These are phyloP conservation scores for Characodon lateralis DNA, from an alignment of 2,797 vertebrate genomes.

Conservation along the genomic window DNA sequence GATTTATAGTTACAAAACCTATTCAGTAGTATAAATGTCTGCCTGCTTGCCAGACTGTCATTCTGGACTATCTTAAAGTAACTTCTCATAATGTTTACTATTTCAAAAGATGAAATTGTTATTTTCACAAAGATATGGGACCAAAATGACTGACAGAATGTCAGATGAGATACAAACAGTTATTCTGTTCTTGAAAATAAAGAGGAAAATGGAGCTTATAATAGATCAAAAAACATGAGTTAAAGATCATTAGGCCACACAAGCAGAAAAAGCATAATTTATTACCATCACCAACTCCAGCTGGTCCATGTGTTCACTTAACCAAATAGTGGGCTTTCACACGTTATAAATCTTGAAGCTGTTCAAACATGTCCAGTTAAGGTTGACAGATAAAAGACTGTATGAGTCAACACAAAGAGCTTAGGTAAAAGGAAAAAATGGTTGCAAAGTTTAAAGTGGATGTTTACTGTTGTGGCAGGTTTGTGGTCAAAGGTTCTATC, in stretches of 20 bases:
- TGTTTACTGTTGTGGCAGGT: conserved; percentile 35
- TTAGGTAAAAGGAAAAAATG: not conserved
- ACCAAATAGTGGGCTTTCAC: conserved; percentile 25
- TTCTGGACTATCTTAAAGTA: not conserved
- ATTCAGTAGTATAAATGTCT: not conserved
- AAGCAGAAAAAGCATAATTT: conserved; percentile 11
- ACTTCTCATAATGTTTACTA: not conserved
- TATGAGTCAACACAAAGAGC: conserved; percentile 35
- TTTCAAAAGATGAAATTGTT: not conserved
- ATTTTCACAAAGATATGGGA: not conserved
- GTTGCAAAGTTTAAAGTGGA: not conserved
- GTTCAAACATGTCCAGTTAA: conserved; percentile 19
- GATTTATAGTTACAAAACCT: not conserved
- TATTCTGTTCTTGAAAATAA: no score
- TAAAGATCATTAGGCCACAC: not conserved
- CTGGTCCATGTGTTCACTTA: conserved; percentile 16
- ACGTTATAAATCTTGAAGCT: conserved; percentile 24
- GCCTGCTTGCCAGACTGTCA: not conserved
- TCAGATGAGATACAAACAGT: not conserved
- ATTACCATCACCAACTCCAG: conserved; percentile 9
- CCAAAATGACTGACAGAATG: not conserved
- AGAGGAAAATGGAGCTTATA: no score
- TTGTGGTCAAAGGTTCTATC: conserved; percentile 47
- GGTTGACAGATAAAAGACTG: not conserved
- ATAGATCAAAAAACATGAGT: no score